phyloP scores from a whole-genome alignment of 1,140 invertebrate genomes.

The Pentalonia nigronervosa region DNA sequence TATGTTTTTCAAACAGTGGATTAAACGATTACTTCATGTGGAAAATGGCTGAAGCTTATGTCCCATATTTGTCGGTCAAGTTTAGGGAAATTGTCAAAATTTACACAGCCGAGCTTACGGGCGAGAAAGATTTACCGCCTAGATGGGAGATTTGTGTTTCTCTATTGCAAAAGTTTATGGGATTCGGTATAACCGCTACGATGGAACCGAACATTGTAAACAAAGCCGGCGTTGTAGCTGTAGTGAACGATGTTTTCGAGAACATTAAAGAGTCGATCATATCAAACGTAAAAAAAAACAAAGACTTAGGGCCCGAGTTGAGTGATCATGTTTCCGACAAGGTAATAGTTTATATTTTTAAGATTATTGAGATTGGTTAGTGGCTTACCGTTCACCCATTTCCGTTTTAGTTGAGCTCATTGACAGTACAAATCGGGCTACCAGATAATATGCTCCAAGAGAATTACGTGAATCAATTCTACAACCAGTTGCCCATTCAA shows the following conservation, averaged over 20 bases:
- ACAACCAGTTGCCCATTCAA: conserved; percentile 65
- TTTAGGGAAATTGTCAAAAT: conserved; percentile 67
- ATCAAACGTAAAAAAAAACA: background rate
- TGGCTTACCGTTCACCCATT: conserved; percentile 59
- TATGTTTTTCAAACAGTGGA: conserved; percentile 63
- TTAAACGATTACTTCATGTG: conserved; percentile 73
- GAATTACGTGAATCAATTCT: conserved; percentile 65
- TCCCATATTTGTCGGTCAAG: conserved; percentile 69
- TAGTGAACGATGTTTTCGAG: conserved; percentile 57
- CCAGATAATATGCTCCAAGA: conserved; percentile 65
- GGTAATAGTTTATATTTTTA: conserved; percentile 61
- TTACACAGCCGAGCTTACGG: conserved; percentile 67
- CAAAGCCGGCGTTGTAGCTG: conserved; percentile 59
- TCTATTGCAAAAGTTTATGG: conserved; percentile 67
- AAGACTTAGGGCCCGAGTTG: conserved; percentile 12
- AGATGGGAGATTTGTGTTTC: conserved; percentile 70
- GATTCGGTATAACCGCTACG: conserved; percentile 68
- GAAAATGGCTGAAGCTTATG: conserved; percentile 68
- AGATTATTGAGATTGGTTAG: conserved; percentile 38
- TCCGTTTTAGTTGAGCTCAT: conserved; percentile 64
- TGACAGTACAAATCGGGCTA: conserved; percentile 68
- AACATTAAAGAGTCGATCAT: conserved; percentile 57
- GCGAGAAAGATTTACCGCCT: conserved; percentile 65
- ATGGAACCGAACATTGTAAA: conserved; percentile 63
- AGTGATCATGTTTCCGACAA: conserved; percentile 63